A percentile compares a stretch with the other conserved stretches of the same genome.
Conservation (phyloP, 2,888 invertebrate genomes). For the Coronaproctus castanopsis region DNA sequence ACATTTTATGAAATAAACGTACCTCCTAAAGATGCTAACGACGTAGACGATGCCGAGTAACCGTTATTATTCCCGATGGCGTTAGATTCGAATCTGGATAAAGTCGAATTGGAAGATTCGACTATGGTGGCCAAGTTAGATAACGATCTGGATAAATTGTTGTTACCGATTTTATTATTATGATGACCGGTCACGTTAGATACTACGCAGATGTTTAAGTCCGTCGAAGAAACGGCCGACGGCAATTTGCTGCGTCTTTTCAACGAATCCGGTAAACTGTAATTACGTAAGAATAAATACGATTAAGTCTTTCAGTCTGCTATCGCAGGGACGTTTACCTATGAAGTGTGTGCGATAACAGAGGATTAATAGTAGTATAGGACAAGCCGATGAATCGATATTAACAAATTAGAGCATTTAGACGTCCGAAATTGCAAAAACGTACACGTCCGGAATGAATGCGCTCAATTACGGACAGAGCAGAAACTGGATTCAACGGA, state of each 20-base stretch:
- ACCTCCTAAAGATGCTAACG: slow-evolving; percentile 14
- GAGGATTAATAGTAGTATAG: no score
- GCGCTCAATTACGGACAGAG: no score
- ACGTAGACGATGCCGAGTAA: slow-evolving; percentile 15
- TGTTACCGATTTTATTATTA: slow-evolving; percentile 16
- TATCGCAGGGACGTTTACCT: no score
- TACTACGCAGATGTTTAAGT: not conserved
- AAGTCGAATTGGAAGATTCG: slow-evolving; percentile 24
- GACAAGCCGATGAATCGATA: no score
- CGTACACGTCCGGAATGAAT: no score
- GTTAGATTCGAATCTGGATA: slow-evolving; percentile 13
- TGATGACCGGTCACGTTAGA: not conserved
- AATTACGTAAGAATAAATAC: slow-evolving; percentile 4
- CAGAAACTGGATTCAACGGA: no score
- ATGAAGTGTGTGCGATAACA: no score
- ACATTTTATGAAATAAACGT: no score
- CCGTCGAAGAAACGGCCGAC: not conserved
- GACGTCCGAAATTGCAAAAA: no score
- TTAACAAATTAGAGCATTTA: no score
- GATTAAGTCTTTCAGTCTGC: no score
- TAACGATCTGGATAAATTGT: slow-evolving; percentile 19
- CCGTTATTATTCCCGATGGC: slow-evolving; percentile 3
- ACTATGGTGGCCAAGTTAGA: slow-evolving; percentile 20
- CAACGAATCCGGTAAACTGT: slow-evolving; percentile 25
- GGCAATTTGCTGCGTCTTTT: slow-evolving; percentile 27